Evolutionary conservation across 1,140 invertebrate genomes (phyloP), one percentile per base, ranked within the genome.

Genomic region (Drosophila truncata): DNA sequence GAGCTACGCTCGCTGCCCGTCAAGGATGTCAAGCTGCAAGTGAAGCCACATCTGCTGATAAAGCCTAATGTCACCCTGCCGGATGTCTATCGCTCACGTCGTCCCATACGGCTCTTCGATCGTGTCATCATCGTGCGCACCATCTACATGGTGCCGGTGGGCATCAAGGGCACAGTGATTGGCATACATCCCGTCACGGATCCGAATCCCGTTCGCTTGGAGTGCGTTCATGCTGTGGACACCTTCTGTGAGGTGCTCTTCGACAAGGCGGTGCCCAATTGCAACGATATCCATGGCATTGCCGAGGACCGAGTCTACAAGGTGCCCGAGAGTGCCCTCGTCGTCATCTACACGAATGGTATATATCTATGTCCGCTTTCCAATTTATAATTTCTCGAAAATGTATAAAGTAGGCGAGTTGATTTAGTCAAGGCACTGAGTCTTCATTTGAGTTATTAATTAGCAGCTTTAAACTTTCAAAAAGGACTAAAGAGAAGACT

Each of bases 111-210:
- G 69, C 81, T 99, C 44, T 96, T 97, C 75, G 98, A 99, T 92
- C 94, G 98, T 60, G 95, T 99, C 41, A 95, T 98, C 3, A 95
- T 96, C 79, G 95, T 97, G 0, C 94, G 96, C 37, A 94, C 95
- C 47, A 95, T 95, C 50, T 96, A 95, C 78, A 78, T 92, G 86
- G 91, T 98, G 10, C 97, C 98, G 0, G 93, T 97, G 16, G 98
- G 97, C 7, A 93, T 95, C 1, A 95, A 95, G 78, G 98, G 98
- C 37, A 98, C 97, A 0, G 94, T 99, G 1, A 95, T 97, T 20
- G 97, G 96, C 31, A 94, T 97, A 8, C 93, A 94, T 67, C 94
- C 93, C 2, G 72, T 92, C 0, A 80, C 29, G 7, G 92, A 93
- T 61, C 87, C 88, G 0, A 93, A 93, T 74, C 92, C 92, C 0